These are phyloP conservation scores for Plecturocebus donacophilus DNA, from an alignment of 2,113 vertebrate species.

Conservation along the genomic window DNA sequence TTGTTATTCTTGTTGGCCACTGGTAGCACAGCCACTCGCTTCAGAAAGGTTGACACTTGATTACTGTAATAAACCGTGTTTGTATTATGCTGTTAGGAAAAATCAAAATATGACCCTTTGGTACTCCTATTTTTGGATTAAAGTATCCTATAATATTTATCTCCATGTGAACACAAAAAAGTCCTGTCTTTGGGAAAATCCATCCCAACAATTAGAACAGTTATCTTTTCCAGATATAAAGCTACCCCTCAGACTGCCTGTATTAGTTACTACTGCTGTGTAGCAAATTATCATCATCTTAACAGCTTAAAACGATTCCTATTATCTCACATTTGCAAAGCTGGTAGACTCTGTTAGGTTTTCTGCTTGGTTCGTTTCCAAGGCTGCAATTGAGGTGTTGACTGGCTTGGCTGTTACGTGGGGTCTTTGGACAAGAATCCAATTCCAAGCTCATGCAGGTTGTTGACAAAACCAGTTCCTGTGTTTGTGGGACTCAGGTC, in stretches of 20 bases:
- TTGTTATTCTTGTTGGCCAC: not conserved
- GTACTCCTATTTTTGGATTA: not conserved
- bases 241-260: not conserved
- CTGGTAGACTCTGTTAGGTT: not conserved
- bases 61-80: not conserved
- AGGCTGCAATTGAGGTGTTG: not conserved
- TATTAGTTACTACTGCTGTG: not conserved
- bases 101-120: conserved; percentile 9
- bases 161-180: not conserved
- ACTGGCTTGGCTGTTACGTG: not conserved
- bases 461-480: not conserved
- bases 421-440: not conserved
- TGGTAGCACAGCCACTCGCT: not conserved
- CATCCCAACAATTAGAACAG: not conserved
- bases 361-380: not conserved
- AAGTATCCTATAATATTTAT: not conserved
- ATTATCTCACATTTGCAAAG: not conserved
- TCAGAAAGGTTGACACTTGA: not conserved
- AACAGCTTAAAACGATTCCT: not conserved
- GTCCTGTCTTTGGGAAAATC: not conserved
- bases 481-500: not conserved
- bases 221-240: not conserved
- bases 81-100: not conserved
- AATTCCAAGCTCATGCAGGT: not conserved
- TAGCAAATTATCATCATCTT: not conserved